Base-by-base conservation (phyloP, 2,888 invertebrate species). In the Pristionchus arcanus region DNA sequence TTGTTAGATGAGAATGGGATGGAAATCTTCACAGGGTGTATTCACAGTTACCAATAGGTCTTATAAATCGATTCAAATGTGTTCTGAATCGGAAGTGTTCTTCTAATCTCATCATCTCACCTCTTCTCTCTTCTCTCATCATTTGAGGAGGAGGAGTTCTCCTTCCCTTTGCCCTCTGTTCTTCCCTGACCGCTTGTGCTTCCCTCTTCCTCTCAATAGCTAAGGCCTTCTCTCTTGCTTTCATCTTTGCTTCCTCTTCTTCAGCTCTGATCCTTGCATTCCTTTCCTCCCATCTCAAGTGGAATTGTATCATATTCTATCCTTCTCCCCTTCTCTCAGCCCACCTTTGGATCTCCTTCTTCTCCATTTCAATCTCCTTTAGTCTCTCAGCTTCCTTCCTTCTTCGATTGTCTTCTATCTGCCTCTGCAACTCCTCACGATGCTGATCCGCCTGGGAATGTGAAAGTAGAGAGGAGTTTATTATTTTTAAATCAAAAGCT, bases 331-430 rank as follows among this genome's bases (percentile, higher is more conserved):
- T 19, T 28, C 25, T 53, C 34, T 16, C 42, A 49, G 86, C 89
- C 34, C 68, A 91, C 90, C 90, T 91, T 34, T 90, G 42, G 21
- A 92, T 91, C 89, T 93, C 93, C 55, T 91, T 83, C 84, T 92
- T 92, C 81, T 93, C 93, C 87, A 90, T 34, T 74, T 93, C 92
- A 28, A 91, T 88, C 81, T 94, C 94, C 88, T 91, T 93, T 83
- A 92, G 92, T 77, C 91, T 91, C 81, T 93, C 94, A 25, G 91
- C 28, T 59, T 92, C 92, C 59, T 90, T 90, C 31, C 92, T 87
- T 16, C 92, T 87, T 66, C 91, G 90, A 87, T 93, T 92, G 19
- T 93, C 94, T n/a, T 93, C 92, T 34, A 93, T 93, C 90, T 94
- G 94, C 63, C 89, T 74, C 74, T 91, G 90, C 59, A 94, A 90